These are phyloP conservation scores for Molanna angustata DNA, from an alignment of 2,888 invertebrate species.

Conservation along the genomic window DNA sequence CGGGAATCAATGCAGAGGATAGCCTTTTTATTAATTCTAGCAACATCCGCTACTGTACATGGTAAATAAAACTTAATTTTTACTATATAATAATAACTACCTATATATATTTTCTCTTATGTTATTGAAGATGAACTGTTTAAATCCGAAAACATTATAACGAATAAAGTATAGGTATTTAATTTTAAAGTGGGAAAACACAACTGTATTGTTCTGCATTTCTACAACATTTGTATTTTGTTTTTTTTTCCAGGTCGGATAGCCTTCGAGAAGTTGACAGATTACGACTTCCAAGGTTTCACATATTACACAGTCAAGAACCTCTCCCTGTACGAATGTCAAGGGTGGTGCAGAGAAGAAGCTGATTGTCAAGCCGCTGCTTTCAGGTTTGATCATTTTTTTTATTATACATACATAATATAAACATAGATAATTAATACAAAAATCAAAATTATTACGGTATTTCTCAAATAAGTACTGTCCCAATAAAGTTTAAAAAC, in stretches of 20 bases:
- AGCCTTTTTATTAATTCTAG: slow-evolving; percentile 19
- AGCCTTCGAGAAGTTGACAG: slow-evolving; percentile 92
- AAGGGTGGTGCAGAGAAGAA: slow-evolving; percentile 93
- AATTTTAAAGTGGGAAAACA: no score
- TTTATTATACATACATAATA: no score
- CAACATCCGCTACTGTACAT: slow-evolving; percentile 16
- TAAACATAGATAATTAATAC: no score
- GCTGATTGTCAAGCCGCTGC: slow-evolving; percentile 89
- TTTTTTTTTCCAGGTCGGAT: slow-evolving; percentile 64
- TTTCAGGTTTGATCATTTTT: slow-evolving; percentile 58
- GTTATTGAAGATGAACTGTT: no score
- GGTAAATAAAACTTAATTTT: slow-evolving; percentile 17
- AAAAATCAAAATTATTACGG: no score
- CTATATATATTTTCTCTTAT: no score
- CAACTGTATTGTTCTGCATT: no score
- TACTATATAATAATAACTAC: no score
- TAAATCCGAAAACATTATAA: no score
- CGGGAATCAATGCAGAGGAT: slow-evolving; percentile 28
- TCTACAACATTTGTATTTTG: not conserved
- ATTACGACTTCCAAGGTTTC: slow-evolving; percentile 85
- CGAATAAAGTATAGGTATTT: no score
- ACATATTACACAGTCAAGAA: slow-evolving; percentile 92
- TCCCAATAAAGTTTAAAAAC: no score
- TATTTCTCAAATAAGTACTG: no score
- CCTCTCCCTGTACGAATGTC: slow-evolving; percentile 88